Base-by-base conservation (phyloP, 2,888 invertebrate genomes). In the Diachrysia chrysitis region DNA sequence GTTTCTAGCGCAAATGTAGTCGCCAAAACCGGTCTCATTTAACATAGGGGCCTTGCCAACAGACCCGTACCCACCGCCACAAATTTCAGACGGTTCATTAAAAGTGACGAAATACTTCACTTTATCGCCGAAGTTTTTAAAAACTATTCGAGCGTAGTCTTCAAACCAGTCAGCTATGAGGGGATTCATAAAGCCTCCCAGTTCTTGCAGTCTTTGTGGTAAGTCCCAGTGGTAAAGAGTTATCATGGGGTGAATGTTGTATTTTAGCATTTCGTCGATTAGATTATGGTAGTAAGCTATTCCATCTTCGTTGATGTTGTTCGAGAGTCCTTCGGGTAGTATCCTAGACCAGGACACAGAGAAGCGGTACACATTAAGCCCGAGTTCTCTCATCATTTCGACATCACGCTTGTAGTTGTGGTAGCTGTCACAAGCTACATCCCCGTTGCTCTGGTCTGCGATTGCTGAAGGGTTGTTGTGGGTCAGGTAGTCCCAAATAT, bases 301-400 rank as follows among this genome's bases (percentile, higher is more conserved):
- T 7, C 96, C 97, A 1, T 92, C 93, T 78, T 94, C 85, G 83
- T 96, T 97, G 17, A 96, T 83, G 5, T 90, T 78, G 65, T 95
- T 92, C 0, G 92, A 70, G 32, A 92, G 88, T 3, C 96, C 97
- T 56, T 92, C 94, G 0, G 97, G 96, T 37, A 97, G 85, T 42
- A 97, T 92, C 61, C 97, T 90, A 0, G 96, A 76, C 97, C 97
- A 97, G 9, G 96, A 93, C 21, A 96, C 80, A 0, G 96, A 96
- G 83, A 96, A 96, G 6, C 96, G 88, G 82, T 96, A 96, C 54
- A 91, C 90, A 56, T 96, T 87, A 0, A 94, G 85, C 3, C 94
- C 93, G 1, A 95, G 84, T 72, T 94, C 88, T 62, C 89, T 85
- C 73, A 95, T 78, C 83, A 95, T 88, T 69, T 90, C 87, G 0